These are phyloP conservation scores for Loxodonta africana DNA, from an alignment of 2,113 vertebrate genomes.

Conservation along the genomic window DNA sequence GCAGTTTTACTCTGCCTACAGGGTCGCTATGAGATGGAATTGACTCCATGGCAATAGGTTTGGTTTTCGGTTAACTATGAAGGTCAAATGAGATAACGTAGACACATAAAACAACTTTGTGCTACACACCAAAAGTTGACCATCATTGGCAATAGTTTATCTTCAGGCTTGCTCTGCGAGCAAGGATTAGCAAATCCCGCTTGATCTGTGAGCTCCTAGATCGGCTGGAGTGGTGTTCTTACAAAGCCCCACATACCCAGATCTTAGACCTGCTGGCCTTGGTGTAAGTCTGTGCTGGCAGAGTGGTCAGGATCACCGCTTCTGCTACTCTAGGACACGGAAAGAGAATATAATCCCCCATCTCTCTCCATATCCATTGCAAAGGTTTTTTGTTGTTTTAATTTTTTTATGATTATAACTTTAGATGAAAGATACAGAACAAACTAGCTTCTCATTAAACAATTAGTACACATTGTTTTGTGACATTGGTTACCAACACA, in stretches of 20 bases:
- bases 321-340: neutral
- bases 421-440: no score
- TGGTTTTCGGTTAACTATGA: neutral
- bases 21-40: neutral
- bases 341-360: neutral
- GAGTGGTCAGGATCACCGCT: neutral
- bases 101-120: neutral
- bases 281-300: neutral
- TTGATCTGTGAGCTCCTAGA: neutral
- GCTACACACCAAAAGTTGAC: neutral
- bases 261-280: neutral
- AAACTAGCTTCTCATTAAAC: no score
- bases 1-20: neutral
- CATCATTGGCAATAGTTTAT: neutral
- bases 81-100: neutral
- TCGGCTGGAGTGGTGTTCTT: neutral
- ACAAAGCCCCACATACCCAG: neutral
- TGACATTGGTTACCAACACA: no score
- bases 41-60: neutral
- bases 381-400: neutral
- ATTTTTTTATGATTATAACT: no score
- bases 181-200: neutral
- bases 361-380: neutral
- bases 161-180: neutral
- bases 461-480: no score